Base-by-base conservation (phyloP, 92 coral and sea anemone species). In the Isaurus tuberculatus region DNA sequence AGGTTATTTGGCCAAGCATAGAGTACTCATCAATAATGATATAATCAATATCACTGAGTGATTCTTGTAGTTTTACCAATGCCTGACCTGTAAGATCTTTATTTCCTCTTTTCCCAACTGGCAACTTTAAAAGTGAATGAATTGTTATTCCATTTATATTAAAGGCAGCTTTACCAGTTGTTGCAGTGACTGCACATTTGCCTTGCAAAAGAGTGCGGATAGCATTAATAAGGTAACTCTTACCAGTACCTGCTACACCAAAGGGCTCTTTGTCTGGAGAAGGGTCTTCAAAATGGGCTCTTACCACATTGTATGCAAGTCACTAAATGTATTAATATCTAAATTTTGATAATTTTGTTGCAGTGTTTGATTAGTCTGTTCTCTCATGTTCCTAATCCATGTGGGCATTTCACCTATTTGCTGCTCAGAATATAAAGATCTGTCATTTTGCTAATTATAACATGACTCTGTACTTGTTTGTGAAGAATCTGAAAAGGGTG, bases 131-230 rank as follows among this genome's bases (percentile, higher is more conserved):
- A 43, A 87, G 83, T 42, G 91, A 91, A 77, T 91, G 91, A 81
- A 88, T 80, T 79, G 91, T 88, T 40, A 85, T 84, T 16, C 91
- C 95, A 58, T 83, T 86, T 51, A 88, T 91, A 79, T 88, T 85
- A 73, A 83, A 91, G 58, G 92, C 87, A 48, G 95, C 92, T 84
- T 89, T 92, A 68, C 92, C 92, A 75, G 95, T 91, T 63, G 95
- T 87, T 65, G 91, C 91, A 53, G 93, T 90, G 75, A 90, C 86
- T 75, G 93, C 91, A 92, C 95, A 92, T 79, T 71, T 83, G 57
- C 55, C 67, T 19, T 65, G 79, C 33, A 92, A 80, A 69, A 92
- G 92, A 27, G 44, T 86, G 81, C 87, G 89, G 55, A 86, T 81
- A 74, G 91, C 91, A 92, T 92, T 92, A 26, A 92, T 90, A 31